A percentile compares a stretch with the other conserved stretches of the same genome.
Evolutionary conservation across 2,113 vertebrate genomes (phyloP).

Genomic region (Catharus minimus): DNA sequence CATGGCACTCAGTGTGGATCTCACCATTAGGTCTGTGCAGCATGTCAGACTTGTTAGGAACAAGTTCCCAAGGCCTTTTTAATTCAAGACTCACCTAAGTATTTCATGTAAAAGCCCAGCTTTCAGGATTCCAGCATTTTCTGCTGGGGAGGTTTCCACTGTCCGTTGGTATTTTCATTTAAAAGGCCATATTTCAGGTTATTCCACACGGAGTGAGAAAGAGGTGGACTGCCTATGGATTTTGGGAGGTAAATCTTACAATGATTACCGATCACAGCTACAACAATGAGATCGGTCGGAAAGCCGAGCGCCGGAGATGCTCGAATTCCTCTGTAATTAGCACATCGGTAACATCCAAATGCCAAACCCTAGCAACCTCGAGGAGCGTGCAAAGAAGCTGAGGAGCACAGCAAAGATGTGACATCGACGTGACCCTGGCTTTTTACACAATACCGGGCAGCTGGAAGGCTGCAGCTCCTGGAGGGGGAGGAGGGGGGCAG

Average conservation of each 20-base stretch:
- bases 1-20: background rate
- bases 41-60: background rate
- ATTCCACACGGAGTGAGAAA: background rate
- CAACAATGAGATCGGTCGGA: slow-evolving; percentile 63
- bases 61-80: too few relatives aligned
- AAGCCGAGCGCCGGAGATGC: slow-evolving; percentile 48
- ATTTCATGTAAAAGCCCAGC: background rate
- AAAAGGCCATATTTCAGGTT: background rate
- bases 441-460: slow-evolving; percentile 72
- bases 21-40: background rate
- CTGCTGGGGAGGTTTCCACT: background rate
- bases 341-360: slow-evolving; percentile 80
- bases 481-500: background rate
- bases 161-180: background rate
- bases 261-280: slow-evolving; percentile 63
- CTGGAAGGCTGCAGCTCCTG: slow-evolving; percentile 33
- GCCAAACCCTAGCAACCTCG: slow-evolving; percentile 82
- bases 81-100: background rate
- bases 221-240: slow-evolving; percentile 19
- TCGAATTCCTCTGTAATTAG: slow-evolving; percentile 81
- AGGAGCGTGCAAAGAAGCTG: slow-evolving; percentile 34
- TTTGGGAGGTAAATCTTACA: slow-evolving; percentile 50
- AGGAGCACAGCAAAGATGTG: slow-evolving; percentile 50
- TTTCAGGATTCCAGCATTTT: background rate
- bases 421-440: slow-evolving; percentile 76